Percentiles rank a stretch among this genome's conserved stretches.
phyloP scores from a whole-genome alignment of 2,797 vertebrate genomes.

The Orientallactaga sibirica region DNA sequence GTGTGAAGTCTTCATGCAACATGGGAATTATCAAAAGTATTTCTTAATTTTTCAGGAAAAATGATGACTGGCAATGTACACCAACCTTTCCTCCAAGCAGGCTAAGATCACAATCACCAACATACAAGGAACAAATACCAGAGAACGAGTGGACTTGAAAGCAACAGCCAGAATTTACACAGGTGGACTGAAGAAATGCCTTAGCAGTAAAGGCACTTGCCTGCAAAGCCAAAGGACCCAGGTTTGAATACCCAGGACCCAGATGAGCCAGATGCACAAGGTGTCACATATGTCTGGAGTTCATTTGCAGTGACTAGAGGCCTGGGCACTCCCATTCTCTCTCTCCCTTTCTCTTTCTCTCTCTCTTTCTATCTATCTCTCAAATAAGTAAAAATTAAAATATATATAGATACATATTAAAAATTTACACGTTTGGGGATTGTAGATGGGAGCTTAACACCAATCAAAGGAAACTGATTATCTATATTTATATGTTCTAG shows the following conservation, averaged over 20 bases:
- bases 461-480: slow-evolving; percentile 18
- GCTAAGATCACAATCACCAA: not conserved
- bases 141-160: not conserved
- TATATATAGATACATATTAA: too few relatives aligned
- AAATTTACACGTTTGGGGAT: too few relatives aligned
- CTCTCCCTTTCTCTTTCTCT: too few relatives aligned
- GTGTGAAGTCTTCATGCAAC: slow-evolving; percentile 3
- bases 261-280: not conserved
- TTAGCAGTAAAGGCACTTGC: too few relatives aligned
- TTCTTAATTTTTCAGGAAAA: slow-evolving; percentile 53
- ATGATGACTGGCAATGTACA: not conserved
- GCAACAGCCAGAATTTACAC: not conserved
- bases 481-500: not conserved
- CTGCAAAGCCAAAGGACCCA: too few relatives aligned
- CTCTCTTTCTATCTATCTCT: too few relatives aligned
- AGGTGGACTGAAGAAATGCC: not conserved
- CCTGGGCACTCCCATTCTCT: too few relatives aligned
- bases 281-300: too few relatives aligned
- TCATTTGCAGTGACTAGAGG: too few relatives aligned
- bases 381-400: too few relatives aligned
- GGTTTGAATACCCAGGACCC: too few relatives aligned
- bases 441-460: not conserved
- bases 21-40: not conserved
- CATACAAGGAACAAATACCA: not conserved
- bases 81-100: not conserved